These are phyloP conservation scores for Delphinapterus leucas DNA, from an alignment of 2,113 vertebrate genomes.

Conservation along the genomic window DNA sequence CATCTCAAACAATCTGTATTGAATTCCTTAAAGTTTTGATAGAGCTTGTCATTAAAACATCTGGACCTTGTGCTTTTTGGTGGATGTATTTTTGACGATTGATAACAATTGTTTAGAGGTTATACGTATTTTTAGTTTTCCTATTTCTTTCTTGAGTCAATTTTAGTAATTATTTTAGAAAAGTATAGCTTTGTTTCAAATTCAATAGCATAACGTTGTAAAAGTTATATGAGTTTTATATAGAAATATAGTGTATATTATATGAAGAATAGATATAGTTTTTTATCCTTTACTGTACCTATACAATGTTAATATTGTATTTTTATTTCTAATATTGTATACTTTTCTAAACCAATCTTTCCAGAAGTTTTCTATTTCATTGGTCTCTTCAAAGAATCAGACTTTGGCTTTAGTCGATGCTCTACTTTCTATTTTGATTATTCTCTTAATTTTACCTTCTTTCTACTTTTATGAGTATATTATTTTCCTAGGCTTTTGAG, in stretches of 20 bases:
- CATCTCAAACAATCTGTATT: not conserved
- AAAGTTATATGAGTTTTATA: not conserved
- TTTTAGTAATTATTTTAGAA: not conserved
- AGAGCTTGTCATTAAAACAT: constrained; percentile 5
- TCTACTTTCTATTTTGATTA: not conserved
- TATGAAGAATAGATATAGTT: not conserved
- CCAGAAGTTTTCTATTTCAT: not conserved
- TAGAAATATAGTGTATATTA: not conserved
- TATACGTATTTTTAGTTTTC: not conserved
- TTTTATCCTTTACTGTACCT: not conserved
- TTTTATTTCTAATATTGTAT: not conserved
- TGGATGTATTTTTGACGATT: not conserved
- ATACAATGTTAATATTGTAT: not conserved
- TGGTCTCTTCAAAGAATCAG: not conserved
- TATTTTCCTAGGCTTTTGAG: not conserved
- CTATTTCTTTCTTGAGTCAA: constrained; percentile 7
- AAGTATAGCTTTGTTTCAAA: constrained; percentile 13
- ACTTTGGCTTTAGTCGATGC: not conserved
- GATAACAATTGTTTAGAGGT: not conserved
- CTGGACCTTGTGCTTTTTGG: not conserved
- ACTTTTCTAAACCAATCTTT: not conserved
- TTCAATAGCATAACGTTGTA: not conserved
- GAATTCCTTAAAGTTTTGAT: not conserved
- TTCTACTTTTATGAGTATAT: not conserved
- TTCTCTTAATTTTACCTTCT: not conserved